Conservation (phyloP, 2,888 invertebrate genomes). For the Conistra vaccinii region DNA sequence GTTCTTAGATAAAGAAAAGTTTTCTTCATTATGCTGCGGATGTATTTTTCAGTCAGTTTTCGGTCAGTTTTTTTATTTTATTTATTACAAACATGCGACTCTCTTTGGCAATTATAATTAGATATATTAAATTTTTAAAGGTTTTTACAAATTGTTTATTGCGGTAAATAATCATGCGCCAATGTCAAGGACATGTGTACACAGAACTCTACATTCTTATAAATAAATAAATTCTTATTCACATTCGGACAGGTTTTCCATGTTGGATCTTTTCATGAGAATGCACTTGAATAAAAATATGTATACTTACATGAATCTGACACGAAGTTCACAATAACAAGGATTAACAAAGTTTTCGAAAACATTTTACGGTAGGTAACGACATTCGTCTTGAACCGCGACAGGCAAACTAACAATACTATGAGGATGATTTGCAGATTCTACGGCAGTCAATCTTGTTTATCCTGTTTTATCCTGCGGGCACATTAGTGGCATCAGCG, state of each 20-base stretch:
- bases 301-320: constrained; percentile 54
- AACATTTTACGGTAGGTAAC: constrained; percentile 35
- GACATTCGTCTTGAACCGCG: not conserved
- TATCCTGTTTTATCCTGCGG: constrained; percentile 16
- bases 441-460: constrained; percentile 3
- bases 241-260: not conserved
- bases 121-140: not conserved
- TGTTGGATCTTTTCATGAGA: not conserved
- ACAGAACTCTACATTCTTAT: not conserved
- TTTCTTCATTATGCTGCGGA: not conserved
- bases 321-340: constrained; percentile 44
- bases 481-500: constrained; percentile 2
- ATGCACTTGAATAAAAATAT: not conserved
- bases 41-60: too few species aligned
- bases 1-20: not conserved
- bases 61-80: too few species aligned
- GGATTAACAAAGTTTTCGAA: constrained; percentile 39
- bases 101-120: not conserved
- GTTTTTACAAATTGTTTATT: not conserved
- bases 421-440: not conserved
- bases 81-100: not conserved
- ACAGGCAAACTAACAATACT: not conserved
- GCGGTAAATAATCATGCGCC: not conserved
- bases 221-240: not conserved
- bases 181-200: not conserved